Percentiles rank a stretch among this genome's conserved stretches.
phyloP scores from a whole-genome alignment of 2,113 vertebrate species.

The Phrynosoma blainvillii region DNA sequence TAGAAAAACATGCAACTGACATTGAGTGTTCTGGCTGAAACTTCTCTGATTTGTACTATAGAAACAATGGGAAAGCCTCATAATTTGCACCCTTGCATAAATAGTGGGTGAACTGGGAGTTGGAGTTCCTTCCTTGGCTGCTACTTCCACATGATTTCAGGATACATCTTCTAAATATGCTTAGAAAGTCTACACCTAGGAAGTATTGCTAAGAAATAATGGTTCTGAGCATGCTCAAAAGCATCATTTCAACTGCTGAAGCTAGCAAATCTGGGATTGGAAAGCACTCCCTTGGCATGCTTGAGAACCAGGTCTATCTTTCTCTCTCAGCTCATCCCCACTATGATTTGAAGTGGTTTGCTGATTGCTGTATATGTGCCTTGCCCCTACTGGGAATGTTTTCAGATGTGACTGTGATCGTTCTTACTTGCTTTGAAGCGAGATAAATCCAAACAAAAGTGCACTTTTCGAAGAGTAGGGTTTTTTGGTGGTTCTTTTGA shows the following conservation, averaged over 20 bases:
- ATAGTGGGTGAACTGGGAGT: neutral
- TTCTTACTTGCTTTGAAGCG: too few species aligned
- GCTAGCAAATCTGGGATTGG: neutral
- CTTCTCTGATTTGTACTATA: too few species aligned
- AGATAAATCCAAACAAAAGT: too few species aligned
- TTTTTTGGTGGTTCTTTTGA: too few species aligned
- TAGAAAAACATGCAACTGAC: too few species aligned
- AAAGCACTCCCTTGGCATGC: neutral
- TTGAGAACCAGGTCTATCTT: neutral
- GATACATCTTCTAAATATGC: neutral
- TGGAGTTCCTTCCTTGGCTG: neutral
- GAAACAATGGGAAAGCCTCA: neutral
- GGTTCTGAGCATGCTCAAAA: neutral
- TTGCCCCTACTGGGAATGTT: too few species aligned
- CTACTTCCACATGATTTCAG: neutral
- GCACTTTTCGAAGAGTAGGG: too few species aligned
- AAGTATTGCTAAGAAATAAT: neutral
- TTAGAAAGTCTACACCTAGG: neutral
- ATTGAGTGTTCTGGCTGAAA: too few species aligned
- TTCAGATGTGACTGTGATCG: too few species aligned
- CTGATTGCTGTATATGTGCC: too few species aligned
- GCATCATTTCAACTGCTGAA: neutral
- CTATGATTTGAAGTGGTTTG: too few species aligned
- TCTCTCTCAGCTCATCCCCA: too few species aligned
- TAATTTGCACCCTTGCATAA: neutral